Conservation (phyloP, 2,113 vertebrate genomes). For the Callaeas wilsoni region DNA sequence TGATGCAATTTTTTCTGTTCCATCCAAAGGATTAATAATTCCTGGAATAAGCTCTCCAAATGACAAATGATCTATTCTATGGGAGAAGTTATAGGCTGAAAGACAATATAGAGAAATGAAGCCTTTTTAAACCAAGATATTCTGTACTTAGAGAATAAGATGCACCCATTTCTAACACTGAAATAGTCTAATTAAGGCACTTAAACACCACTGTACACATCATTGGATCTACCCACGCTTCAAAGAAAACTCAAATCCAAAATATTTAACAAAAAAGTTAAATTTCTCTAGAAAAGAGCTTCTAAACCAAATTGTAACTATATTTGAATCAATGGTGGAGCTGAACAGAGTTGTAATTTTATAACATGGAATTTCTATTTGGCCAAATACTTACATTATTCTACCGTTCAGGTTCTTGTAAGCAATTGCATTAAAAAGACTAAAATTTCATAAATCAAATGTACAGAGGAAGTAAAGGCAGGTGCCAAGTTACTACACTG, state of each 20-base stretch:
- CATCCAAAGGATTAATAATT: conserved; percentile 93
- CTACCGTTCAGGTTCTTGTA: not conserved
- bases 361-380: not conserved
- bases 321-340: not conserved
- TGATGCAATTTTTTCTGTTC: conserved; percentile 91
- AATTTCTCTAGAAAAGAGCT: not conserved
- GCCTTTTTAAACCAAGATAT: not conserved
- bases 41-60: conserved; percentile 93
- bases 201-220: not conserved
- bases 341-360: not conserved
- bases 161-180: not conserved
- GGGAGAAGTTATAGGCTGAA: conserved; percentile 95
- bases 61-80: conserved; percentile 96
- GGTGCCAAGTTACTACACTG: not conserved
- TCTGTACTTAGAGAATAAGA: not conserved
- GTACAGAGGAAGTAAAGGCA: not conserved
- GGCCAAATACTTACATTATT: not conserved
- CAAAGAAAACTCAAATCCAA: not conserved
- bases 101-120: conserved; percentile 22
- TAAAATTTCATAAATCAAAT: not conserved
- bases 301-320: not conserved
- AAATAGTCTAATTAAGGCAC: not conserved
- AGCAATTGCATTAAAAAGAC: not conserved
- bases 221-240: rapidly evolving
- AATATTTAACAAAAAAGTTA: not conserved